A percentile compares a stretch with the other conserved stretches of the same genome.
These are phyloP conservation scores for Chelonus insularis DNA, from an alignment of 1,140 invertebrate species.

Conservation along the genomic window DNA sequence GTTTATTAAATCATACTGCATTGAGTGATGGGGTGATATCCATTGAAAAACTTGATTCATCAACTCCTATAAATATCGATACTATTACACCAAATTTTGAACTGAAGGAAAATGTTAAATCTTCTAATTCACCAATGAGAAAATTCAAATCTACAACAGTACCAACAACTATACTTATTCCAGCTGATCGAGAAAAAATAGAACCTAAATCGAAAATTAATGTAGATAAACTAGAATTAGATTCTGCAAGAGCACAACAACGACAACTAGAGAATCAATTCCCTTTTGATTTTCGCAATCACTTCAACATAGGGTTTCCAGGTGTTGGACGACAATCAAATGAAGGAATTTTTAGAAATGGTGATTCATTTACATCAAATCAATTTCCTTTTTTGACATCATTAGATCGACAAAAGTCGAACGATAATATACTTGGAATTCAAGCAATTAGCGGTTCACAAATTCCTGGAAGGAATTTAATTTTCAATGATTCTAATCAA, in stretches of 20 bases:
- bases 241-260: slow-evolving; percentile 26
- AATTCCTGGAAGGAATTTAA: neutral
- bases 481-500: slow-evolving; percentile 7
- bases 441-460: neutral
- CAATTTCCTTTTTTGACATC: slow-evolving; percentile 1
- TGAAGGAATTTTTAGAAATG: slow-evolving; percentile 7
- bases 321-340: slow-evolving; percentile 9
- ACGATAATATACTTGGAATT: slow-evolving; percentile 7
- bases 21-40: neutral
- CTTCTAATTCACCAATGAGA: neutral
- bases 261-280: slow-evolving; percentile 29
- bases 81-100: no score
- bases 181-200: neutral
- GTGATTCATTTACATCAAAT: slow-evolving; percentile 12
- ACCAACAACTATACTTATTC: neutral
- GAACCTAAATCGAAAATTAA: neutral
- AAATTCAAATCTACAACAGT: neutral
- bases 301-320: slow-evolving; percentile 14
- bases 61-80: no score
- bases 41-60: no score
- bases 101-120: no score
- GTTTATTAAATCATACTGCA: slow-evolving; percentile 22
- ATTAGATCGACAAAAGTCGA: neutral
- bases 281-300: slow-evolving; percentile 14
- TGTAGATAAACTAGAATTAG: neutral